phyloP scores from a whole-genome alignment of 2,113 vertebrate genomes.

The Australoheros scitulus region DNA sequence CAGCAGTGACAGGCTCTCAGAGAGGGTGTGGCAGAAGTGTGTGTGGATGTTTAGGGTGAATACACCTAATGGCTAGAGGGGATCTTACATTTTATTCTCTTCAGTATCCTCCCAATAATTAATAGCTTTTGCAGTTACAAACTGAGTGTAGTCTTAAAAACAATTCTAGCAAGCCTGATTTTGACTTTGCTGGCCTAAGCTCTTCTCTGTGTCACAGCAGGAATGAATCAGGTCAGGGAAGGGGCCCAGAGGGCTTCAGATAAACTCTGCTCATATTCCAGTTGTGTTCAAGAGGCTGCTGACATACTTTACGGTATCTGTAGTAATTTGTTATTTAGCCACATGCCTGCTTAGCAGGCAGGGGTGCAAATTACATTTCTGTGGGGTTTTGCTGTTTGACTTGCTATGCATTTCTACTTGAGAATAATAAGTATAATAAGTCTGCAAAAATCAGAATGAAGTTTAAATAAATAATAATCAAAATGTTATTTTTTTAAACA shows the following conservation, averaged over 20 bases:
- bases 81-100: not conserved
- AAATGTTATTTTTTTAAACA: not conserved
- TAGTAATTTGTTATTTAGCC: conserved; percentile 27
- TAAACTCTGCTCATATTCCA: conserved; percentile 45
- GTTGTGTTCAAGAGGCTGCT: conserved; percentile 16
- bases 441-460: not conserved
- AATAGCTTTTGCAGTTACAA: not conserved
- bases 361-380: not conserved
- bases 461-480: not conserved
- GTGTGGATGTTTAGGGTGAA: conserved; percentile 31
- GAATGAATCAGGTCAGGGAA: conserved; percentile 62
- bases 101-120: not conserved
- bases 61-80: conserved; percentile 41
- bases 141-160: not conserved
- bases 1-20: conserved; percentile 42
- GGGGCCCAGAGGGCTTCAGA: conserved; percentile 55
- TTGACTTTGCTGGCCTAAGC: conserved; percentile 43
- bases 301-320: conserved; percentile 28
- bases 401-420: not conserved
- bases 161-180: conserved; percentile 24
- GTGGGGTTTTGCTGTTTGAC: not conserved
- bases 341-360: conserved; percentile 21
- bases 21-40: conserved; percentile 51
- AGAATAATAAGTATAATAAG: conserved; percentile 10
- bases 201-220: conserved; percentile 53